Conservation (phyloP, 2,888 invertebrate genomes). For the Cerceris ruficornis region DNA sequence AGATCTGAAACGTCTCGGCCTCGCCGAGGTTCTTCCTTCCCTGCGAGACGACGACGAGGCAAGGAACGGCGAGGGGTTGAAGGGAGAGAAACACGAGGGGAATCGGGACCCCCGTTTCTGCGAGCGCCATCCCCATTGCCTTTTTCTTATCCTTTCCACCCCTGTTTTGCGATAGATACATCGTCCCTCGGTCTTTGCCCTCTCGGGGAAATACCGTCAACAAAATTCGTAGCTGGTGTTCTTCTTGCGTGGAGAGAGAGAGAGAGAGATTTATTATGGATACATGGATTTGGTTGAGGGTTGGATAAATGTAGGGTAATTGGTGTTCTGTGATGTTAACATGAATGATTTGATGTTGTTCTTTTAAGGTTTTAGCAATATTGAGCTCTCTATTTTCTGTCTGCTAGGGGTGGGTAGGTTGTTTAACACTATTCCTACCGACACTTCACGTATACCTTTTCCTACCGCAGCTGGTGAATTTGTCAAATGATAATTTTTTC, state of each 20-base stretch:
- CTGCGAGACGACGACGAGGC: conserved; percentile 52
- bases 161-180: conserved; percentile 68
- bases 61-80: conserved; percentile 25
- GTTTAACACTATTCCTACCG: too few relatives aligned
- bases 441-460: too few relatives aligned
- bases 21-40: conserved; percentile 68
- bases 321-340: too few relatives aligned
- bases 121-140: conserved; percentile 40
- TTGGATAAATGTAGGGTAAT: neutral
- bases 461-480: too few relatives aligned
- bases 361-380: too few relatives aligned
- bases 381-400: too few relatives aligned
- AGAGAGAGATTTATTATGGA: neutral
- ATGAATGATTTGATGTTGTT: too few relatives aligned
- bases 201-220: conserved; percentile 12
- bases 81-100: conserved; percentile 28
- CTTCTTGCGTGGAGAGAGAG: neutral
- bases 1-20: conserved; percentile 80
- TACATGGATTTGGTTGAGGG: neutral
- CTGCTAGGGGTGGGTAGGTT: too few relatives aligned
- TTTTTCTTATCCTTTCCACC: conserved; percentile 47
- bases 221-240: conserved; percentile 19
- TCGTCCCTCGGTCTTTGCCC: conserved; percentile 36
- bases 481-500: too few relatives aligned
- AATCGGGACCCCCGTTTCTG: conserved; percentile 22